These are phyloP conservation scores for Netelia virgata DNA, from an alignment of 2,888 invertebrate species.

Conservation along the genomic window DNA sequence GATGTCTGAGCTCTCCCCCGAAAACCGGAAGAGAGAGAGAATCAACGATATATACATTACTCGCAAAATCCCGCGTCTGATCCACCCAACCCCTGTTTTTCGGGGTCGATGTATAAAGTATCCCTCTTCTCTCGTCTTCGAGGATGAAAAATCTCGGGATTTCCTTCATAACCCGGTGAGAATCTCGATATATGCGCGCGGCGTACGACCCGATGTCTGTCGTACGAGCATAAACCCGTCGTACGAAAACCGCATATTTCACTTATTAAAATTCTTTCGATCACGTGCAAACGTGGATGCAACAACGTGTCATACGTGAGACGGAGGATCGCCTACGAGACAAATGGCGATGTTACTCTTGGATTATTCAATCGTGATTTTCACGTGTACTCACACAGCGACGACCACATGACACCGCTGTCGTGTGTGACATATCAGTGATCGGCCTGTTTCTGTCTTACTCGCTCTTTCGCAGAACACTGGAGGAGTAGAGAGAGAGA, in stretches of 20 bases:
- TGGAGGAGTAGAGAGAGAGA: not conserved
- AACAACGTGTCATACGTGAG: constrained; percentile 20
- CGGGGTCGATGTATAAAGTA: not conserved
- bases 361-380: constrained; percentile 62
- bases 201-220: not conserved
- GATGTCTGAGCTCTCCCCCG: constrained; percentile 12
- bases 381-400: constrained; percentile 5
- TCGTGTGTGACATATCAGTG: constrained; percentile 10
- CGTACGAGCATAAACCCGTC: not conserved
- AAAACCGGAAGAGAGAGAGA: constrained; percentile 11
- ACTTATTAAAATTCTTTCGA: constrained; percentile 36
- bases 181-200: not conserved
- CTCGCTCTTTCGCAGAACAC: constrained; percentile 13
- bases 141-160: constrained; percentile 24
- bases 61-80: constrained; percentile 1
- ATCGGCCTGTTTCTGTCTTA: constrained; percentile 22
- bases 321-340: constrained; percentile 1
- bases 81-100: not conserved
- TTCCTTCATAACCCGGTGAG: not conserved
- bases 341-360: constrained; percentile 48
- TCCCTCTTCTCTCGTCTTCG: not conserved
- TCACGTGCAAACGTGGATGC: not conserved
- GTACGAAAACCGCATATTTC: not conserved
- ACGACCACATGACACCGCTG: not conserved
- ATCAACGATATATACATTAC: constrained; percentile 32